These are phyloP conservation scores for Synaphobranchus kaupii DNA, from an alignment of 2,797 vertebrate species.

Conservation along the genomic window DNA sequence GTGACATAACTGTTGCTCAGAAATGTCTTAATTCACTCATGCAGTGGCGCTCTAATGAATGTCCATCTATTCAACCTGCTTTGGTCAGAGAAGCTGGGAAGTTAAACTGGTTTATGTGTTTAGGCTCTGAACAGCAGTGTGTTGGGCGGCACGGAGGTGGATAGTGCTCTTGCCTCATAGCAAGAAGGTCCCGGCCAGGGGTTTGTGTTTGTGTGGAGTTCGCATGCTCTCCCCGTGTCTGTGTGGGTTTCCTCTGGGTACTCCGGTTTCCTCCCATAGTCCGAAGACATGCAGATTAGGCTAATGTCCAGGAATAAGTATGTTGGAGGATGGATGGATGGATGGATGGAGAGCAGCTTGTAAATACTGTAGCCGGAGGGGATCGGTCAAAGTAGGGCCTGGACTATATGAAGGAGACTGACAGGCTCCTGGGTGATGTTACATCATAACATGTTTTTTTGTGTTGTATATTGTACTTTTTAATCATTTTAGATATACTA, in stretches of 20 bases:
- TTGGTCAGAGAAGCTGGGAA: neutral
- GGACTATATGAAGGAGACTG: constrained; percentile 64
- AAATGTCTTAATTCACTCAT: constrained; percentile 39
- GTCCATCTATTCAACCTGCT: neutral
- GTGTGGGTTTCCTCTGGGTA: too few species aligned
- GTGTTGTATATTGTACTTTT: constrained; percentile 36
- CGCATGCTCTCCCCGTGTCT: too few species aligned
- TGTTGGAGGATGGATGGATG: too few species aligned
- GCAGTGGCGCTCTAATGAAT: constrained; percentile 11
- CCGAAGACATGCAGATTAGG: too few species aligned
- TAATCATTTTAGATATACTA: constrained; percentile 34
- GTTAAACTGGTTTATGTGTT: neutral
- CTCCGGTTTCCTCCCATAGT: too few species aligned
- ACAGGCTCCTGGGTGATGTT: constrained; percentile 70
- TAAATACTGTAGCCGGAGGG: constrained; percentile 37
- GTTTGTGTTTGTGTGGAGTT: too few species aligned
- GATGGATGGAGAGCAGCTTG: constrained; percentile 31
- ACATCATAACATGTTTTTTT: constrained; percentile 55
- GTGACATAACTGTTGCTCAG: neutral
- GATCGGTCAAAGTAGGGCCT: constrained; percentile 64
- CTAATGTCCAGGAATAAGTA: too few species aligned
- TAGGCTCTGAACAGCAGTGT: neutral
- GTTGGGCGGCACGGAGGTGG: neutral
- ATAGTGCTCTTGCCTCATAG: too few species aligned
- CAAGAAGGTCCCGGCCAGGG: too few species aligned